Base-by-base conservation (phyloP, 2,888 invertebrate species). In the Aphidius colemani region DNA sequence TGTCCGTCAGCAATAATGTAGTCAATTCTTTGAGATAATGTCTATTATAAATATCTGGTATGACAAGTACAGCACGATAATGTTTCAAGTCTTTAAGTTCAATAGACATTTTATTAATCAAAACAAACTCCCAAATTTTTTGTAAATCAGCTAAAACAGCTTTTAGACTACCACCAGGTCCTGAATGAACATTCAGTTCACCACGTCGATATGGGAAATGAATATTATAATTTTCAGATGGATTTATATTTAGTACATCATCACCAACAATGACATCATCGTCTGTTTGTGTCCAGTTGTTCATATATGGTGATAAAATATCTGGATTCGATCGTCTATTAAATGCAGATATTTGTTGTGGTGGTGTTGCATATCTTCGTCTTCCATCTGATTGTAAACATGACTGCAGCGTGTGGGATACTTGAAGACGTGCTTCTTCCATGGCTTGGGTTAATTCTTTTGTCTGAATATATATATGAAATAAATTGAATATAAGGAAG, bases 131-230 rank as follows among this genome's bases (percentile, higher is more conserved):
- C 96, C 97, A 97, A 74, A 98, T 96, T 1, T 90, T 87, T 78
- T 94, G 93, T 61, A 97, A 78, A 82, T 97, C 95, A 64, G 92
- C 89, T 49, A 97, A 80, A 6, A 96, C 90, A 0, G 94, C 88
- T 7, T 91, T 89, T 61, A 96, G 84, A 0, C 96, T 95, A 0
- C 96, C 96, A 0, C 96, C 95, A 18, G 93, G 87, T 61, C 90
- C 90, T 1, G 85, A 78, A 79, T 96, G 96, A 5, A 95, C 81
- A 83, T 97, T 95, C 11, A 97, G 87, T 75, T 94, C 93, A 0
- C 97, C 97, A 72, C 95, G 85, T 76, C 88, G 87, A 75, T 95
- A 91, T 0, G 97, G 97, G 83, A 96, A 97, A 80, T 95, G 94
- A 64, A 97, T 84, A 78, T 95, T 95, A 75, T 91, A 97, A 53